A percentile compares a stretch with the other conserved stretches of the same genome.
Conservation (phyloP, 2,113 vertebrate species). For the Poicephalus gulielmi region DNA sequence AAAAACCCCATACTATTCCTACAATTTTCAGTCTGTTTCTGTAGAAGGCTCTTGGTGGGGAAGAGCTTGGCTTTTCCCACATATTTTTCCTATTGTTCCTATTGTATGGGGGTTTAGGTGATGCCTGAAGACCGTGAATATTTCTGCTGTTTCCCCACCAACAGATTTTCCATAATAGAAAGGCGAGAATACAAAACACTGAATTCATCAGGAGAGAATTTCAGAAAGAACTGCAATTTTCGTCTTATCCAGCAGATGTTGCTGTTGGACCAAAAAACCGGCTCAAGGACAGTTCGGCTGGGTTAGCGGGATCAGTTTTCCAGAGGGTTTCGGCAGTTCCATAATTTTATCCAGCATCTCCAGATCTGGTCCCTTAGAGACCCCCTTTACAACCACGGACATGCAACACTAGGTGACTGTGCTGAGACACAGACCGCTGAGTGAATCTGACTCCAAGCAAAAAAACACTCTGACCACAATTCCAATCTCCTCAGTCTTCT, state of each 20-base stretch:
- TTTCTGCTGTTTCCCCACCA: not conserved
- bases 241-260: conserved; percentile 46
- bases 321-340: not conserved
- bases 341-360: not conserved
- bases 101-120: not conserved
- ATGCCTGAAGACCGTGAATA: not conserved
- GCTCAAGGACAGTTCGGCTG: not conserved
- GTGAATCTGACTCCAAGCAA: not conserved
- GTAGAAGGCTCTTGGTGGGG: not conserved
- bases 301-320: not conserved
- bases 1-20: not conserved
- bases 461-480: not conserved
- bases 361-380: not conserved
- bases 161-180: not conserved
- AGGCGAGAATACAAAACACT: not conserved
- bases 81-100: not conserved
- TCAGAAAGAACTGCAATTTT: not conserved
- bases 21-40: not conserved
- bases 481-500: not conserved
- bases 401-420: not conserved
- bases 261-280: not conserved
- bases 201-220: not conserved
- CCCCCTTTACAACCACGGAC: not conserved
- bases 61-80: not conserved
- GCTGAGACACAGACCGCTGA: not conserved